Percentiles rank a stretch among this genome's conserved stretches.
These are phyloP conservation scores for Ennomos erosarius DNA, from an alignment of 2,888 invertebrate species.

Conservation along the genomic window DNA sequence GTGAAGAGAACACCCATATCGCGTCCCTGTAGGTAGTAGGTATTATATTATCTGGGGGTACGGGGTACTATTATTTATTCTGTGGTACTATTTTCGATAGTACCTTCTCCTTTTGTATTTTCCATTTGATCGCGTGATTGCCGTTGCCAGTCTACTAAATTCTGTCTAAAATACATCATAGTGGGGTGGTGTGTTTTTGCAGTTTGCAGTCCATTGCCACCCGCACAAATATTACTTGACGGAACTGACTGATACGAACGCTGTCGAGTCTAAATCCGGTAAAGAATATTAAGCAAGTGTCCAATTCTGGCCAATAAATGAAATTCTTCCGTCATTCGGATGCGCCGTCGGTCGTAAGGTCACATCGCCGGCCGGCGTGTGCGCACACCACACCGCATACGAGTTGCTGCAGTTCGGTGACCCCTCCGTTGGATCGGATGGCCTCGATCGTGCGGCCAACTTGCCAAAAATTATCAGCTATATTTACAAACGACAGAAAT, in stretches of 20 bases:
- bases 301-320: constrained; percentile 17
- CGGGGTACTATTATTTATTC: too few relatives aligned
- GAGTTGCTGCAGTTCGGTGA: constrained; percentile 68
- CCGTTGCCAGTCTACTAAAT: too few relatives aligned
- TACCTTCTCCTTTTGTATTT: too few relatives aligned
- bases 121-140: too few relatives aligned
- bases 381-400: constrained; percentile 43
- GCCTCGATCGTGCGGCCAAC: constrained; percentile 34
- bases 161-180: too few relatives aligned
- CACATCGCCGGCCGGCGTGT: constrained; percentile 29
- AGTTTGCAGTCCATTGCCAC: too few relatives aligned
- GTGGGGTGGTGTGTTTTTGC: too few relatives aligned
- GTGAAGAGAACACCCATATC: too few relatives aligned
- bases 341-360: constrained; percentile 32
- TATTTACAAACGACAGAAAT: constrained; percentile 10
- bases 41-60: too few relatives aligned
- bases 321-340: constrained; percentile 15
- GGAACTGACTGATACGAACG: constrained; percentile 8
- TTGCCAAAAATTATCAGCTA: constrained; percentile 35
- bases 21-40: too few relatives aligned
- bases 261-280: constrained; percentile 17
- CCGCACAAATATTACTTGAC: not conserved
- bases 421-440: constrained; percentile 51
- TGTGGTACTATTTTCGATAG: too few relatives aligned
- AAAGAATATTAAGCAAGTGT: constrained; percentile 1